Base-by-base conservation (phyloP, 2,797 vertebrate species). In the Liparis tanakae region DNA sequence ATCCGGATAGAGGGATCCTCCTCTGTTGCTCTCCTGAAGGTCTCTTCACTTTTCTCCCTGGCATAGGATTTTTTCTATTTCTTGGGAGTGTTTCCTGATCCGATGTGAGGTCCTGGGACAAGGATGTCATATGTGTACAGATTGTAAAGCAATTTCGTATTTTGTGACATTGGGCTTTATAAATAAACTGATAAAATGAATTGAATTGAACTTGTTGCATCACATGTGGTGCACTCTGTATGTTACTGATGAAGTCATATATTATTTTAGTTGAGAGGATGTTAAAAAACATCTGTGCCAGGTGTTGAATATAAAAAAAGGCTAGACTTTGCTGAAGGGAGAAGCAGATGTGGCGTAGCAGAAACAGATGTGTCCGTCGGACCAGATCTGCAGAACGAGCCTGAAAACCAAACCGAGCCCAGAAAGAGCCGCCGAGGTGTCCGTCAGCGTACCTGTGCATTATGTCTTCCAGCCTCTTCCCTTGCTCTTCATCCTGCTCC, bases 401-500 rank as follows among this genome's bases (percentile, higher is more conserved):
- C 36, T 10, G 4, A 6, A 53, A 58, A 72, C 18, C 6, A 53
- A 84, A 64, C n/a, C 60, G 39, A 65, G 17, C n/a, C 54, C 34
- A 18, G 7, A 60, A 25, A 30, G n/a, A 22, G 22, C 30, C 15
- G 8, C 1, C 14, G 46, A 33, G 15, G n/a, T 17, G 65, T 50
- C 39, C 0, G 8, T 30, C 7, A 44, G 39, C 10, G 36, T 95
- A 99, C 98, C 96, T 97, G 67, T 96, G 95, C 87, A 98, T 95
- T 85, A 93, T 93, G 80, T 96, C 95, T 85, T 99, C 97, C 46
- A 99, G 93, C 70, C 91, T 95, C 93, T 96, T 98, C 74, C 97
- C 94, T 70, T 96, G 95, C 72, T 95, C 92, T 83, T 99, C 97
- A 83, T 99, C 97, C 82, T 94, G 95, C 75, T 98, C 96, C 91